Base-by-base conservation (phyloP, 1,140 invertebrate genomes). In the Trialeurodes vaporariorum region DNA sequence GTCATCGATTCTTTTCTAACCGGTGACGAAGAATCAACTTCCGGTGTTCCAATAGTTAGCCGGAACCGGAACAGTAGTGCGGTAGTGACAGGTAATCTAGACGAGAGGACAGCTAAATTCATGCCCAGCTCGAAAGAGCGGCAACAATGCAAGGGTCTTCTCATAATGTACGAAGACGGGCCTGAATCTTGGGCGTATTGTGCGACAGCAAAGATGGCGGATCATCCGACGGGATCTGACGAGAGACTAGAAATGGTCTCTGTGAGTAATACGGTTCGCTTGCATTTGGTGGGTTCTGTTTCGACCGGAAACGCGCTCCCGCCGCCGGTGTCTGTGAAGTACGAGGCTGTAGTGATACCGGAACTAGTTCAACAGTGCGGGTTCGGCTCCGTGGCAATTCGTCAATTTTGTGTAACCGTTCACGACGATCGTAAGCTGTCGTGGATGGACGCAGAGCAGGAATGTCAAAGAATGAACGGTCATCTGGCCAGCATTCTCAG, bases 401-500 rank as follows among this genome's bases (percentile, higher is more conserved):
- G 81, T 17, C 82, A 84, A 64, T 83, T 84, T 71, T 87, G 86
- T 71, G 80, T 88, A 69, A 76, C 82, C n/a, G 80, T 84, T 0
- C 76, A 86, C 34, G 82, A 85, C 67, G 79, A 81, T 40, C 70
- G 76, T 1, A 77, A 80, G 61, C 73, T 82, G 68, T 74, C 81
- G 0, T 90, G 88, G 88, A 73, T 76, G 1, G 82, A 85, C 58
- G 86, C 86, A 0, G 86, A 89, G 71, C 77, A 79, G 12, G 81
- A 86, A 70, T 90, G 88, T 70, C 76, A 77, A 11, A 76, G 77
- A 59, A 76, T 79, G 65, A 85, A 84, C 1, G 87, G 87, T 22
- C 85, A 88, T 77, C 79, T 90, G 12, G 83, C 81, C 0, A 85
- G 83, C 68, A 77, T 90, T 1, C 76, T 81, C 11, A 85, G 81